Conservation (phyloP, 2,797 vertebrate genomes). For the Peromyscus nudipes region DNA sequence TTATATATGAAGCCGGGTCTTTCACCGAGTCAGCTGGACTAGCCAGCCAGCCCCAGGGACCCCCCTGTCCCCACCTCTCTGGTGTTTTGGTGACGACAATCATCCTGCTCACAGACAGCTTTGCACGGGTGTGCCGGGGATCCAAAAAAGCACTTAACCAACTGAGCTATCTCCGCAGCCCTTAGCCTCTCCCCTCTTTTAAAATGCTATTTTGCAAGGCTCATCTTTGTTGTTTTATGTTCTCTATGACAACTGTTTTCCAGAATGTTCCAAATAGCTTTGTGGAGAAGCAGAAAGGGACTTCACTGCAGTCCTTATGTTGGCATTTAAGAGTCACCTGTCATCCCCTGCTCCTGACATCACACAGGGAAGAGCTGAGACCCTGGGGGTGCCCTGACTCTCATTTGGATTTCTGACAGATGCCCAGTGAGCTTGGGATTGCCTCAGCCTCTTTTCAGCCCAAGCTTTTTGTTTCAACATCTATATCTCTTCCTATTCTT, state of each 20-base stretch:
- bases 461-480: background rate
- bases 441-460: background rate
- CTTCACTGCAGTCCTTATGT: background rate
- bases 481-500: background rate
- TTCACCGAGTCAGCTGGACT: background rate
- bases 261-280: background rate
- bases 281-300: background rate
- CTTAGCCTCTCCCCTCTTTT: background rate
- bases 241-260: background rate
- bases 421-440: background rate
- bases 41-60: background rate
- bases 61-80: background rate
- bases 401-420: background rate
- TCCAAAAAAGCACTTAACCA: background rate
- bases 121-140: background rate
- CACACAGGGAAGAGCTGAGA: background rate
- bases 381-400: background rate
- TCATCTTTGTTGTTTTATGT: accelerated
- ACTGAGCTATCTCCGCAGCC: background rate
- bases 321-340: background rate
- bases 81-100: background rate
- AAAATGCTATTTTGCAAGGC: background rate
- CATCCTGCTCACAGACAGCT: background rate
- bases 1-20: background rate
- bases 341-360: background rate